Conservation (phyloP, 2,888 invertebrate species). For the Drosophila histrio region DNA sequence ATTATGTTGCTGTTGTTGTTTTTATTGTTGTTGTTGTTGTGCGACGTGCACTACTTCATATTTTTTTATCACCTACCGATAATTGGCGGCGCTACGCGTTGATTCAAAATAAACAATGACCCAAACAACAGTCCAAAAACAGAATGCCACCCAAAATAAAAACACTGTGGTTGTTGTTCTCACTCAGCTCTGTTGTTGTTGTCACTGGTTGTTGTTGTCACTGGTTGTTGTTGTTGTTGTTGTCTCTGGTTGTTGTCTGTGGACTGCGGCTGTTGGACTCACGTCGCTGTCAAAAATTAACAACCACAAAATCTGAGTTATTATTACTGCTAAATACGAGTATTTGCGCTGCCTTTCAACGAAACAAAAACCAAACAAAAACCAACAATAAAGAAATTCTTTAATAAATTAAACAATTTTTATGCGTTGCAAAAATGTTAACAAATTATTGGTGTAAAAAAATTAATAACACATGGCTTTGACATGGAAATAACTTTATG, state of each 20-base stretch:
- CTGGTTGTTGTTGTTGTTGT: constrained; percentile 8
- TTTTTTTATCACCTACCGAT: constrained; percentile 67
- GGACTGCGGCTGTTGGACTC: constrained; percentile 67
- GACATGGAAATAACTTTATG: background rate
- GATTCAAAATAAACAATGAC: constrained; percentile 68
- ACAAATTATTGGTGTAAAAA: background rate
- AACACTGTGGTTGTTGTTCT: constrained; percentile 23
- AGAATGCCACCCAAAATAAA: background rate
- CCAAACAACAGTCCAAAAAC: constrained; percentile 43
- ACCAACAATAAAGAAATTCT: background rate
- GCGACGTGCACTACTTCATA: constrained; percentile 41
- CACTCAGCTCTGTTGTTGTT: background rate
- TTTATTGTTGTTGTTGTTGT: constrained; percentile 14
- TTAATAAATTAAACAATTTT: constrained; percentile 31
- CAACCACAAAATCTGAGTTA: constrained; percentile 76
- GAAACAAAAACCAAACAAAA: constrained; percentile 10
- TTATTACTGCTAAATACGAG: constrained; percentile 59
- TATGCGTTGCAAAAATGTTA: background rate
- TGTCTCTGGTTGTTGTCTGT: constrained; percentile 45
- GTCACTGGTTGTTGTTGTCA: constrained; percentile 15
- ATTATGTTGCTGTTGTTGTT: constrained; percentile 39
- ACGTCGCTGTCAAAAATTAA: constrained; percentile 71
- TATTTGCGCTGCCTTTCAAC: constrained; percentile 40
- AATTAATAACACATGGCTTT: background rate
- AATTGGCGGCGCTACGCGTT: constrained; percentile 68